Percentiles rank a stretch among this genome's conserved stretches.
Conservation (phyloP, 2,113 vertebrate genomes). For the Tetraodon nigroviridis region DNA sequence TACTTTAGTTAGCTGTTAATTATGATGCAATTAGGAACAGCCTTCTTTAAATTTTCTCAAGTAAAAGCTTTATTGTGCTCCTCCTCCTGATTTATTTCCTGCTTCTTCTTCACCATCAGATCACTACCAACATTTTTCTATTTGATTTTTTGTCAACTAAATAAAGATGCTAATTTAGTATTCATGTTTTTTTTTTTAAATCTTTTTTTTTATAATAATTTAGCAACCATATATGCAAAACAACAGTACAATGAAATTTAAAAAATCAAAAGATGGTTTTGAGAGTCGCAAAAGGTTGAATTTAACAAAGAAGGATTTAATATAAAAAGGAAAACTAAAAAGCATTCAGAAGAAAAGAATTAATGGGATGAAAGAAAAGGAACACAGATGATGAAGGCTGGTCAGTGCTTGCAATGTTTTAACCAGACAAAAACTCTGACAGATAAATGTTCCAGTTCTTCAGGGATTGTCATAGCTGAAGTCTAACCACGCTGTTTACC, state of each 20-base stretch:
- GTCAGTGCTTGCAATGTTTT: conserved; percentile 35
- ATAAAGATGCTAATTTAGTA: too few relatives aligned
- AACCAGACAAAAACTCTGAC: conserved; percentile 11
- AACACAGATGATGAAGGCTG: conserved; percentile 62
- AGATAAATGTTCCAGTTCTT: not conserved
- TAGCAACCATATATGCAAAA: too few relatives aligned
- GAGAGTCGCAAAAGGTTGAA: conserved; percentile 12
- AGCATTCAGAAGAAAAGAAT: conserved; percentile 18
- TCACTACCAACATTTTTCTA: too few relatives aligned
- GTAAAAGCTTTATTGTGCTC: not conserved
- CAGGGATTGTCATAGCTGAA: not conserved
- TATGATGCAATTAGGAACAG: conserved; percentile 32
- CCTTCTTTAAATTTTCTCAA: conserved; percentile 16
- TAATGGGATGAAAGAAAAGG: conserved; percentile 24
- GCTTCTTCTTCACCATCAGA: too few relatives aligned
- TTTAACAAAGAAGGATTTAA: not conserved
- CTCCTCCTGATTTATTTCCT: not conserved
- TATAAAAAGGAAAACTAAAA: too few relatives aligned
- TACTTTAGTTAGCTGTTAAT: conserved; percentile 29
- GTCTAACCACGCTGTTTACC: too few relatives aligned
- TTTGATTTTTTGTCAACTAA: too few relatives aligned
- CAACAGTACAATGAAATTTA: not conserved
- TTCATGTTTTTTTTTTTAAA: too few relatives aligned
- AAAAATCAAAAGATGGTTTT: conserved; percentile 39
- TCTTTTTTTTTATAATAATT: too few relatives aligned